Evolutionary conservation across 2,113 vertebrate species (phyloP).

Genomic region (Isichthys henryi): DNA sequence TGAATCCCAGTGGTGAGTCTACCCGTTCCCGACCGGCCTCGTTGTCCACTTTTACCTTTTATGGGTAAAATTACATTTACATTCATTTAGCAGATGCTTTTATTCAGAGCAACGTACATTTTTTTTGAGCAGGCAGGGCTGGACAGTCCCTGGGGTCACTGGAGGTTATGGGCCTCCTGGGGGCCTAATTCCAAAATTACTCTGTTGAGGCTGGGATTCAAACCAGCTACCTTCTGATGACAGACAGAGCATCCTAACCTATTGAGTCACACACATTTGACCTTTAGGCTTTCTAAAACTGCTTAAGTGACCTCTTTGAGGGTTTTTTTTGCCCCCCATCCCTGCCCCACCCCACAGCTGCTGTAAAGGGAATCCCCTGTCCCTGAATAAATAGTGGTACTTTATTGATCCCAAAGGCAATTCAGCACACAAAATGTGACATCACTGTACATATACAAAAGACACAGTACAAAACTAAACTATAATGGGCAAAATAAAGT

Average conservation of each 20-base stretch:
- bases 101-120: neutral
- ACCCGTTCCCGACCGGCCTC: neutral
- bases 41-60: neutral
- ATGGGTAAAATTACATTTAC: neutral
- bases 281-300: neutral
- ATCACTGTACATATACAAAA: too few relatives aligned
- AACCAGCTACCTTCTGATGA: neutral
- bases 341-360: neutral
- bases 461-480: too few relatives aligned
- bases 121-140: neutral
- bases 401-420: too few relatives aligned
- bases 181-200: too few relatives aligned
- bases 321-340: neutral
- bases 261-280: neutral
- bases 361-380: neutral
- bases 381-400: neutral
- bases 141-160: too few relatives aligned
- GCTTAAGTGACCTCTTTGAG: neutral
- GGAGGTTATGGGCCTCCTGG: too few relatives aligned
- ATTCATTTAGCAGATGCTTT: neutral
- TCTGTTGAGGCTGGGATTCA: neutral
- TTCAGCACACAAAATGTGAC: too few relatives aligned
- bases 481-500: too few relatives aligned
- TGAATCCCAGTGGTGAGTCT: neutral
- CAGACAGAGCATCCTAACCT: neutral